Evolutionary conservation across 2,888 invertebrate species (phyloP).

Genomic region (Coremacera marginata): DNA sequence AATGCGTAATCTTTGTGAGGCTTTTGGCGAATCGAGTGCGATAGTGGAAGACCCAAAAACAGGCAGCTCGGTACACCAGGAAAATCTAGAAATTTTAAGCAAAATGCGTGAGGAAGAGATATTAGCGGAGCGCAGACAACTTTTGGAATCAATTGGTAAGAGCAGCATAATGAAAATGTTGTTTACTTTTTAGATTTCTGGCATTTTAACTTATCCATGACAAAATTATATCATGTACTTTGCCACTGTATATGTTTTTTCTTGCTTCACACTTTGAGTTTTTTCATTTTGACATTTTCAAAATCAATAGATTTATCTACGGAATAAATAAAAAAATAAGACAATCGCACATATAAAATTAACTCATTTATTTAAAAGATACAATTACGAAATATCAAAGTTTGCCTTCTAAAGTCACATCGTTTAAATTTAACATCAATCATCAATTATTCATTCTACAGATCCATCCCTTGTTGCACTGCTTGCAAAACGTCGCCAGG

Average conservation of each 20-base stretch:
- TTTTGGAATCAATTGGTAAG: slow-evolving; percentile 71
- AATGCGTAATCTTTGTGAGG: slow-evolving; percentile 26
- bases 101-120: slow-evolving; percentile 83
- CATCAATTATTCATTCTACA: slow-evolving; percentile 37
- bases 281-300: neutral
- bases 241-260: neutral
- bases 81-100: slow-evolving; percentile 78
- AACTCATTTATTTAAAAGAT: no score
- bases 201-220: no score
- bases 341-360: no score
- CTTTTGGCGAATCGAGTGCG: slow-evolving; percentile 49
- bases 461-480: slow-evolving; percentile 62
- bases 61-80: slow-evolving; percentile 76
- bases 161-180: no score
- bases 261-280: neutral
- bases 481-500: slow-evolving; percentile 54
- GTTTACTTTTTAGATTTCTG: no score
- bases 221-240: no score
- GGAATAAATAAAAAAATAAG: neutral
- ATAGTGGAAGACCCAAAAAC: slow-evolving; percentile 70
- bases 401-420: no score
- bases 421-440: no score
- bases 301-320: neutral
- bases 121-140: slow-evolving; percentile 77
- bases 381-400: no score